Percentiles rank a stretch among this genome's conserved stretches.
Evolutionary conservation across 2,888 invertebrate species (phyloP).

Genomic region (Scaptodrosophila latifasciaeformis): DNA sequence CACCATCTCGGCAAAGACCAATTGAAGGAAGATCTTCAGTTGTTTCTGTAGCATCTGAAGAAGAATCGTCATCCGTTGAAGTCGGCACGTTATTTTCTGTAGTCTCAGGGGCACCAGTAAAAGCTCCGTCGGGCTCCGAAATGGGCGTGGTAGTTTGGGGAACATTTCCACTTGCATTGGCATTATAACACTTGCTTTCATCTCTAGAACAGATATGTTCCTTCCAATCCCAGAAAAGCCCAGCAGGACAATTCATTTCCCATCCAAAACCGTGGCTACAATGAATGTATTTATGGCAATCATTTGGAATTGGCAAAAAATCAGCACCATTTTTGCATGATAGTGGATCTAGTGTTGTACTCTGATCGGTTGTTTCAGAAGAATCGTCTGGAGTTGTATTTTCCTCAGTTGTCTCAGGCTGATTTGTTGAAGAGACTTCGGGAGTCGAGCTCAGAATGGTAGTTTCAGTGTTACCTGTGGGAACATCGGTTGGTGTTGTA

Average conservation of each 20-base stretch:
- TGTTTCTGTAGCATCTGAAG: too few species aligned
- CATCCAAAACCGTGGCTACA: slow-evolving; percentile 12
- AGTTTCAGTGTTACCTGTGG: background rate
- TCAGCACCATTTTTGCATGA: slow-evolving; percentile 12
- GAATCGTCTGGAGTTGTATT: background rate
- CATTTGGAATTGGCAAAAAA: slow-evolving; percentile 15
- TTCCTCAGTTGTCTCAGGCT: background rate
- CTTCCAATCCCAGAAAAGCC: slow-evolving; percentile 20
- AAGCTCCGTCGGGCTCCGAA: too few species aligned
- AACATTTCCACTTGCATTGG: background rate
- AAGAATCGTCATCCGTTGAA: too few species aligned
- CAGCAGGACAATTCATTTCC: background rate
- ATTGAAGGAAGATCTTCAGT: too few species aligned
- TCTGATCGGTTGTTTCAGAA: background rate
- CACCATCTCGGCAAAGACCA: too few species aligned
- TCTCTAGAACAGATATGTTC: background rate
- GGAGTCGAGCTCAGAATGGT: too few species aligned
- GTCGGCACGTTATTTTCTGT: too few species aligned
- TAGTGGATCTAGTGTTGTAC: background rate
- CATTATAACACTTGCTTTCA: background rate
- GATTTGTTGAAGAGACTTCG: too few species aligned
- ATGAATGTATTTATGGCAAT: slow-evolving; percentile 23
- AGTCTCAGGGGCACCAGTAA: too few species aligned
- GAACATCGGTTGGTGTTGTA: background rate
- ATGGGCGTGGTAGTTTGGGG: too few species aligned